Evolutionary conservation across 2,113 vertebrate species (phyloP), one percentile per base, ranked within the genome.

Genomic region (Suncus etruscus): DNA sequence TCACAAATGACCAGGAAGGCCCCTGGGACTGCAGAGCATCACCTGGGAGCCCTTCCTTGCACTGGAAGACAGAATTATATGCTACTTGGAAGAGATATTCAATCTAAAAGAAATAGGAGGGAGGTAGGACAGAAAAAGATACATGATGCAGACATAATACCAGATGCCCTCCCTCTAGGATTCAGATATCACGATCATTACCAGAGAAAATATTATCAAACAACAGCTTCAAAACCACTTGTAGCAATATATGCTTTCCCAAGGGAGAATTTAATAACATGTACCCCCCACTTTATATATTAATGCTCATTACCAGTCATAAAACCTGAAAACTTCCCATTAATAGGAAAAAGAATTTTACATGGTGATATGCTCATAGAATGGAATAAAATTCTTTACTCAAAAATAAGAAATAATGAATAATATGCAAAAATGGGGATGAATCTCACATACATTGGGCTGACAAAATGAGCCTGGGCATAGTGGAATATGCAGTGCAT

Each of bases 231-330:
- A 76, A 69, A 82, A 75, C 16, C 29, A 48, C 72, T 61, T 69
- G 48, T 18, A 82, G 84, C 48, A 92, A 69, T 69, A 45, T 32
- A 81, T 74, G 39, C 58, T 73, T 39, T 75, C 25, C 16, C 82
- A 48, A 75, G 69, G 47, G 14, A 75, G 75, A 82, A 27, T 58
- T 81, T 75, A 68, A 75, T 63, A 81, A 48, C 32, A 68, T 32
- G 61, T 11, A 18, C 61, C 8, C 6, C 48, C 70, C 81, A 87
- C 8, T 48, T 32, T 76, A 24, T 69, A 50, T 6, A 61, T 82
- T 12, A 58, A 69, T 47, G 81, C 66, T 81, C 47, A 87, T 29
- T 76, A 76, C 75, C 16, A 75, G 51, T 54, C 51, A 54, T 54
- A n/a, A n/a, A 58, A 81, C 54, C 9, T 5, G 69, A 22, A 12